A percentile compares a stretch with the other conserved stretches of the same genome.
These are phyloP conservation scores for Drosophila pseudotalamancana DNA, from an alignment of 2,888 invertebrate species.

Conservation along the genomic window DNA sequence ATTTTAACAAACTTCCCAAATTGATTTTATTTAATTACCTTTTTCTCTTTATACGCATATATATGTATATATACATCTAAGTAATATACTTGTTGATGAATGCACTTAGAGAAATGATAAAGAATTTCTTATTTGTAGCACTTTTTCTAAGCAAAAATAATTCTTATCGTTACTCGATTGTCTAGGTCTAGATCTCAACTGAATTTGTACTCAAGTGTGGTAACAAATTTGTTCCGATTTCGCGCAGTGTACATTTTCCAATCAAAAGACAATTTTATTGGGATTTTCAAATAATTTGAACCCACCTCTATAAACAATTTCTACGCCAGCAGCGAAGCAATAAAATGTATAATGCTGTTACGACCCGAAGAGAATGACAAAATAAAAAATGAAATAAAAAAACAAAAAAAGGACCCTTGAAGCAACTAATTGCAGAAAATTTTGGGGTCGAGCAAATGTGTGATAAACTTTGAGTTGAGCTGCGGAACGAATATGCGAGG, in stretches of 20 bases:
- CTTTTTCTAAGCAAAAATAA: too few relatives aligned
- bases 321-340: slow-evolving; percentile 11
- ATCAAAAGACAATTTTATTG: background rate
- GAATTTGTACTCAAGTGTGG: too few relatives aligned
- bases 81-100: too few relatives aligned
- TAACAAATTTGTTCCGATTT: too few relatives aligned
- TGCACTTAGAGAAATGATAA: too few relatives aligned
- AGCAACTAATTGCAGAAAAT: slow-evolving; percentile 50
- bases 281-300: background rate
- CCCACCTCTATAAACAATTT: background rate
- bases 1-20: slow-evolving; percentile 3
- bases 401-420: slow-evolving; percentile 1
- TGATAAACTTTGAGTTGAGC: slow-evolving; percentile 38
- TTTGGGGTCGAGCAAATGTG: slow-evolving; percentile 52
- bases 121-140: too few relatives aligned
- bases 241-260: too few relatives aligned
- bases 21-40: background rate
- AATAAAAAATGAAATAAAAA: background rate
- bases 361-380: slow-evolving; percentile 1
- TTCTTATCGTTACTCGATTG: too few relatives aligned
- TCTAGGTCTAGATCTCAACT: too few relatives aligned
- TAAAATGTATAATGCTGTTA: slow-evolving; percentile 40
- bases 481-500: background rate
- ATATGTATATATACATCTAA: too few relatives aligned
- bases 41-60: background rate